These are phyloP conservation scores for Tipula vernalis DNA, from an alignment of 2,888 invertebrate genomes.

Conservation along the genomic window DNA sequence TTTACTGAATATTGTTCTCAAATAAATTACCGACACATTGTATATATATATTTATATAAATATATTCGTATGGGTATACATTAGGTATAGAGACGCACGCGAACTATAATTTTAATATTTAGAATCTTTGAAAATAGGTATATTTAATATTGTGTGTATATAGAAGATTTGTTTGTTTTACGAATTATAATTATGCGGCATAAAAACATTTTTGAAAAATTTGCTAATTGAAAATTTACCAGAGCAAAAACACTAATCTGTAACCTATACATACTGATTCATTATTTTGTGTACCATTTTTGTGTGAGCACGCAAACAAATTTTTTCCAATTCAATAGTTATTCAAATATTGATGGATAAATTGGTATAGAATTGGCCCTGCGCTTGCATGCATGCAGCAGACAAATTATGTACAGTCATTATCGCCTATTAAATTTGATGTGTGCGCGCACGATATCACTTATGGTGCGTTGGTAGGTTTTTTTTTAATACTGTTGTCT, in stretches of 20 bases:
- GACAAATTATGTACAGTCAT: background rate
- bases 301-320: background rate
- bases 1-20: background rate
- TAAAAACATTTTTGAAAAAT: background rate
- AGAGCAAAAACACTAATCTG: background rate
- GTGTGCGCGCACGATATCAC: background rate
- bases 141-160: background rate
- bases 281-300: background rate
- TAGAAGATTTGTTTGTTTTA: background rate
- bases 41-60: background rate
- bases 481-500: background rate
- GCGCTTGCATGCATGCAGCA: background rate
- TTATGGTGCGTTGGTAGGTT: background rate
- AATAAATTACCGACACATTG: background rate
- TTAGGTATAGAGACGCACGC: background rate
- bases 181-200: background rate
- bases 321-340: background rate
- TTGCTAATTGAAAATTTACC: background rate
- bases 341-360: background rate
- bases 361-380: background rate
- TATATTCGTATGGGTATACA: no score
- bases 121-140: background rate
- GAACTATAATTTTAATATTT: background rate
- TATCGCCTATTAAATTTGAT: background rate
- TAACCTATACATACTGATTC: background rate